Evolutionary conservation across 1,140 invertebrate genomes (phyloP).

Genomic region (Ridgeia piscesae): DNA sequence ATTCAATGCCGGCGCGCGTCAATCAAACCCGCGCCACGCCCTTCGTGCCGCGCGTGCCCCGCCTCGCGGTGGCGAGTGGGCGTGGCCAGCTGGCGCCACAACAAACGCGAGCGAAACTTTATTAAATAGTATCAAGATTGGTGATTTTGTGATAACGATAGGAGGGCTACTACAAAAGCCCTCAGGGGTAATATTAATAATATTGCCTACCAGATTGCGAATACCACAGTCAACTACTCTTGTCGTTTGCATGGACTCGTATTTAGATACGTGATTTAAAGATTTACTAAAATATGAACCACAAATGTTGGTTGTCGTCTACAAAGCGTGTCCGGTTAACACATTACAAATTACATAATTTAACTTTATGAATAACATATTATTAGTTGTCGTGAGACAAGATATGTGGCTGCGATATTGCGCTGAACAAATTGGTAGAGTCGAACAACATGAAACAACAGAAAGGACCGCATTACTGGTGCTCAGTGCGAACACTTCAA

Average conservation of each 20-base stretch:
- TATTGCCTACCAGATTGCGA: neutral
- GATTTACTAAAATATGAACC: neutral
- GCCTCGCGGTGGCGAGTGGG: neutral
- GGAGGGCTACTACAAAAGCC: neutral
- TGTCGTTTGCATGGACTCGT: neutral
- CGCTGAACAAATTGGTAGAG: too few species aligned
- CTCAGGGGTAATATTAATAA: neutral
- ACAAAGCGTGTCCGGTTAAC: neutral
- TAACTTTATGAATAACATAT: too few species aligned
- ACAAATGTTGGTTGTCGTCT: neutral
- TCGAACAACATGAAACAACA: too few species aligned
- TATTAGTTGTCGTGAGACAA: too few species aligned
- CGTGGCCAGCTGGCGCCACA: neutral
- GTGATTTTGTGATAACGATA: neutral
- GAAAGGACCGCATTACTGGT: too few species aligned
- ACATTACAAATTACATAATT: neutral
- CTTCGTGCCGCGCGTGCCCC: neutral
- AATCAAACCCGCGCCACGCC: neutral
- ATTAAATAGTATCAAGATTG: neutral
- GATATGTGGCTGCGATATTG: too few species aligned
- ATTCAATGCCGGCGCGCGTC: neutral
- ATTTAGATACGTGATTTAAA: neutral
- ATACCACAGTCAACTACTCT: neutral
- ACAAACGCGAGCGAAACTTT: neutral
- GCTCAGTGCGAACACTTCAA: too few species aligned